Percentiles rank a stretch among this genome's conserved stretches.
phyloP scores from a whole-genome alignment of 2,888 invertebrate species.

The Mimumesa dahlbomi region DNA sequence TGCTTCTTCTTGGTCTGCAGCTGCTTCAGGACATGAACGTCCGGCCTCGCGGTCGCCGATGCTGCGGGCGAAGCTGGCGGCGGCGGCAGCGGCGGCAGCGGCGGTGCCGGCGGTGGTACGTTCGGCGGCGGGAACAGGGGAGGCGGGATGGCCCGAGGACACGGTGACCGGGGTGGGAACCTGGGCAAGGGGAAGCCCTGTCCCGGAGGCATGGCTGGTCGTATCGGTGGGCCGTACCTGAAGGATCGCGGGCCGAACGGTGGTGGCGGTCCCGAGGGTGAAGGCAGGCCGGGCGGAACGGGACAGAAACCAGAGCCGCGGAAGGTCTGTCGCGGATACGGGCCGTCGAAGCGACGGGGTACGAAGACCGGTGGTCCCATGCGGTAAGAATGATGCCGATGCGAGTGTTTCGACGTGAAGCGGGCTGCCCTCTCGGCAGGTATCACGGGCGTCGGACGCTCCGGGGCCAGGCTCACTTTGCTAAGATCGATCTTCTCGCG shows the following conservation, averaged over 20 bases:
- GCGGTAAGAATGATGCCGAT: no score
- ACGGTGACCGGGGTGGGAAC: conserved; percentile 54
- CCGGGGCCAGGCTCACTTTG: conserved; percentile 36
- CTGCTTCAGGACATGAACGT: neutral
- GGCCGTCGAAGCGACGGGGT: neutral
- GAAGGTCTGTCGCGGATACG: conserved; percentile 4
- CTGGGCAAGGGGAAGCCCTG: conserved; percentile 48
- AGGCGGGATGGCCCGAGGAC: no score
- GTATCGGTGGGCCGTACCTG: conserved; percentile 57
- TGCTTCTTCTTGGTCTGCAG: conserved; percentile 26
- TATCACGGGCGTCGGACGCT: conserved; percentile 46
- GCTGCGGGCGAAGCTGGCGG: no score
- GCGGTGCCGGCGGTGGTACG: conserved; percentile 55
- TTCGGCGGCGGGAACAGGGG: conserved; percentile 57
- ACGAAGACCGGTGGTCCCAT: neutral
- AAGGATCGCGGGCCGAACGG: conserved; percentile 46
- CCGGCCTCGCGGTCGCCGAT: neutral
- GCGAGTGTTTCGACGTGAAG: neutral
- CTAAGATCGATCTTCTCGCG: conserved; percentile 61
- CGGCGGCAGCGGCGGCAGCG: no score
- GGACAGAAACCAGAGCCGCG: conserved; percentile 52
- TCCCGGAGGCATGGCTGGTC: conserved; percentile 49
- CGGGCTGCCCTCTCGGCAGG: conserved; percentile 41
- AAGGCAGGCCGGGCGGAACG: conserved; percentile 13
- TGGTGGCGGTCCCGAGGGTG: conserved; percentile 20